Conservation (phyloP, 2,797 vertebrate species). For the Ispidina lecontei region DNA sequence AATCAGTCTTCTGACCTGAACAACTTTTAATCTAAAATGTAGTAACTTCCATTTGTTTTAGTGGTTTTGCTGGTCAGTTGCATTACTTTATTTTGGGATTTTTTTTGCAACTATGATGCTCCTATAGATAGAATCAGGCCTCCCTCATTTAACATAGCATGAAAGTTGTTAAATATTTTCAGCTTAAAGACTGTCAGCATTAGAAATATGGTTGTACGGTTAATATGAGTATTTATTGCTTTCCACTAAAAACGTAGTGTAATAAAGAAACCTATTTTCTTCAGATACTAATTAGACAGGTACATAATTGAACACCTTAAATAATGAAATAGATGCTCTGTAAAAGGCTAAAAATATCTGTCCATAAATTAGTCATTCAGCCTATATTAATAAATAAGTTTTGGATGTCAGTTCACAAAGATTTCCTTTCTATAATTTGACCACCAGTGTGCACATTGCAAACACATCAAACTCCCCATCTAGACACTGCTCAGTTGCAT, state of each 20-base stretch:
- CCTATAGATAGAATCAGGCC: background rate
- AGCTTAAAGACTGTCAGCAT: background rate
- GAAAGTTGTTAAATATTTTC: background rate
- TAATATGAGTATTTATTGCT: constrained; percentile 5
- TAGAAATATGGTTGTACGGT: background rate
- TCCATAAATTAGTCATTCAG: constrained; percentile 78
- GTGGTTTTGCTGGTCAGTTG: background rate
- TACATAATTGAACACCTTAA: constrained; percentile 73
- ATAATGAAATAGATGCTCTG: constrained; percentile 74
- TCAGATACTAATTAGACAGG: constrained; percentile 75
- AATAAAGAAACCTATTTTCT: constrained; percentile 66
- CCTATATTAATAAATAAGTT: constrained; percentile 77
- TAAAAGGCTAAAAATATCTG: constrained; percentile 73
- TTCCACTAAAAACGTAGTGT: constrained; percentile 8
- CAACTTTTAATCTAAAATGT: background rate
- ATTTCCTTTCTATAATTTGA: constrained; percentile 51
- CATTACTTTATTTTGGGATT: background rate
- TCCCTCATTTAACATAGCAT: background rate
- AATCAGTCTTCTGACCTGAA: background rate
- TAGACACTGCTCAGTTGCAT: background rate
- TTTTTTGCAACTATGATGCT: background rate
- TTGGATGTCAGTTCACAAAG: constrained; percentile 36
- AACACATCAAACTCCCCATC: background rate
- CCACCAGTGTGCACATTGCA: background rate
- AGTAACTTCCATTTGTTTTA: background rate